These are phyloP conservation scores for Coendou prehensilis DNA, from an alignment of 2,797 vertebrate genomes.

Conservation along the genomic window DNA sequence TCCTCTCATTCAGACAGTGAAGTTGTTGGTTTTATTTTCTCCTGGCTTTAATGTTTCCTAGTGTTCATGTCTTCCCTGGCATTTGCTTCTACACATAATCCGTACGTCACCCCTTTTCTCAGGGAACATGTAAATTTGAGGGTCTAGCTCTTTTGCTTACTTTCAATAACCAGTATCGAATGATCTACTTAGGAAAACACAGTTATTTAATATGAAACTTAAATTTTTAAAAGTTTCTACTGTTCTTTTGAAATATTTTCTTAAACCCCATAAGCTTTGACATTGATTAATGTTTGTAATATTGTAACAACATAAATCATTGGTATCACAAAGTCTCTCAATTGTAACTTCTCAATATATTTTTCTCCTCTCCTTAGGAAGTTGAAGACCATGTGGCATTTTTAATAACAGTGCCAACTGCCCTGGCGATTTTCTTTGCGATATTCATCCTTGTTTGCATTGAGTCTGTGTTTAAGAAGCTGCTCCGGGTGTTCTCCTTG, in stretches of 20 bases:
- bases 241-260: not conserved
- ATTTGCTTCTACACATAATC: slow-evolving; percentile 14
- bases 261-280: slow-evolving; percentile 44
- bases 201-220: not conserved
- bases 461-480: slow-evolving; percentile 98
- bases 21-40: not conserved
- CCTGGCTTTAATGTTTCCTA: not conserved
- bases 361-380: slow-evolving; percentile 89
- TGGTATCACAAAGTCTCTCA: not conserved
- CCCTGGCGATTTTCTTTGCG: slow-evolving; percentile 97
- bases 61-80: not conserved
- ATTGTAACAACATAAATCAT: not conserved
- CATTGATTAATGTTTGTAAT: not conserved
- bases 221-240: not conserved
- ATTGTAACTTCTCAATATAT: slow-evolving; percentile 70
- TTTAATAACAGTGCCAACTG: slow-evolving; percentile 97
- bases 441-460: slow-evolving; percentile 98
- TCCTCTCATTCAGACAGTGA: not conserved
- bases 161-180: not conserved
- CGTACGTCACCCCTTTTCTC: not conserved
- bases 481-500: slow-evolving; percentile 96
- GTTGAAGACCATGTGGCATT: slow-evolving; percentile 97
- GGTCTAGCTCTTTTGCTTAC: not conserved
- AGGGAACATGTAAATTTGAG: not conserved
- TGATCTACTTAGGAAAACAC: slow-evolving; percentile 36